A percentile compares a stretch with the other conserved stretches of the same genome.
These are phyloP conservation scores for Eubasilissa splendida DNA, from an alignment of 2,888 invertebrate species.

Conservation along the genomic window DNA sequence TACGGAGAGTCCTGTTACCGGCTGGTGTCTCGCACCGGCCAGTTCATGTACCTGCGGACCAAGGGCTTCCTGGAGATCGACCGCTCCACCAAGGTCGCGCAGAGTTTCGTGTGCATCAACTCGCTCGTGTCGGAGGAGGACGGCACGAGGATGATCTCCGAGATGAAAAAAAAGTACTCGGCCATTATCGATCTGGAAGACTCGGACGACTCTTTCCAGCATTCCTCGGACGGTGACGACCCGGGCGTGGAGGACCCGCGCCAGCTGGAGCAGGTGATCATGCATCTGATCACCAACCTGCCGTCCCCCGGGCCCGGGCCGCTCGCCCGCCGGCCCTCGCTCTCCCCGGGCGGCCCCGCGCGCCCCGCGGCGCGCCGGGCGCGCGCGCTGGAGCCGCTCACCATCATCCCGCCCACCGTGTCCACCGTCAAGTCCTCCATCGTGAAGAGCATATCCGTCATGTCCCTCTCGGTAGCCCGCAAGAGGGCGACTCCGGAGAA, in stretches of 20 bases:
- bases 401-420: conserved; percentile 65
- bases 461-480: conserved; percentile 59
- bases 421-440: conserved; percentile 65
- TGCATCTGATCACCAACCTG: conserved; percentile 76
- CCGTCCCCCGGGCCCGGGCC: conserved; percentile 58
- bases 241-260: conserved; percentile 80
- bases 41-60: conserved; percentile 88
- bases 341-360: conserved; percentile 7
- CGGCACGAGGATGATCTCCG: conserved; percentile 80
- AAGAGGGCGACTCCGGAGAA: conserved; percentile 10
- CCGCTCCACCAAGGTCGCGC: conserved; percentile 81
- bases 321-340: conserved; percentile 53
- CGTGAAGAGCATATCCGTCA: conserved; percentile 65
- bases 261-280: conserved; percentile 80
- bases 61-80: conserved; percentile 89
- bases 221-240: conserved; percentile 60
- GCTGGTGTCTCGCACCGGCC: conserved; percentile 85
- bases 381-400: conserved; percentile 62
- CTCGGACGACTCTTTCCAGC: conserved; percentile 60
- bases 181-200: conserved; percentile 76
- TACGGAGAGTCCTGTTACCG: conserved; percentile 91
- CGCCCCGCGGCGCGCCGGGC: conserved; percentile 40
- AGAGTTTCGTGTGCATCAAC: conserved; percentile 91
- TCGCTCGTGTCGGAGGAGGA: conserved; percentile 84
- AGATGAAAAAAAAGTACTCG: conserved; percentile 87